Conservation (phyloP, 2,888 invertebrate species). For the Hypercompe scribonia region DNA sequence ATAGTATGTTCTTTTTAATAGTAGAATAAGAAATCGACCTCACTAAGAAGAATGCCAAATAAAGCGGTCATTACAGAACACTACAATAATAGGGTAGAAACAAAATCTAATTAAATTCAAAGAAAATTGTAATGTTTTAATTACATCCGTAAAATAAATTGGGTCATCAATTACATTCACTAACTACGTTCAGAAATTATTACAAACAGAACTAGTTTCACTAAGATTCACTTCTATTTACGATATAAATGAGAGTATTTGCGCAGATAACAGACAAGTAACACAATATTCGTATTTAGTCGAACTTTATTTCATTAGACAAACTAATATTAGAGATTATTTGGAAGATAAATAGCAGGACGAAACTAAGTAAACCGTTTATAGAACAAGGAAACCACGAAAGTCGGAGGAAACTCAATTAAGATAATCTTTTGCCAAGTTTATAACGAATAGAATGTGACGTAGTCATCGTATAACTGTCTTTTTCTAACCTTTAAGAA, state of each 20-base stretch:
- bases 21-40: too few relatives aligned
- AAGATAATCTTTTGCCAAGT: constrained; percentile 27
- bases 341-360: constrained; percentile 12
- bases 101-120: too few relatives aligned
- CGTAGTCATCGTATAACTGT: constrained; percentile 11
- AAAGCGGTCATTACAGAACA: too few relatives aligned
- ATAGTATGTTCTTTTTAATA: too few relatives aligned
- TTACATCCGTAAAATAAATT: not conserved
- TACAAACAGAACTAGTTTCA: not conserved
- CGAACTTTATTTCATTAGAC: constrained; percentile 3
- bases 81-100: too few relatives aligned
- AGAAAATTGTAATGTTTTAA: not conserved
- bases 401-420: constrained; percentile 33
- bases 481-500: constrained; percentile 8
- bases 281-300: not conserved
- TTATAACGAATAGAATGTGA: constrained; percentile 25
- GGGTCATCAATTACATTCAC: not conserved
- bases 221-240: not conserved
- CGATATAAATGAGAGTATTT: not conserved
- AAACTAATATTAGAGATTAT: constrained; percentile 12
- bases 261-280: not conserved
- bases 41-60: too few relatives aligned
- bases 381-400: constrained; percentile 10
- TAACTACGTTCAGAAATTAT: not conserved
- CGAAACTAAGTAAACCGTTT: constrained; percentile 17